phyloP scores from a whole-genome alignment of 2,113 vertebrate species.

The Hypanus sabinus region DNA sequence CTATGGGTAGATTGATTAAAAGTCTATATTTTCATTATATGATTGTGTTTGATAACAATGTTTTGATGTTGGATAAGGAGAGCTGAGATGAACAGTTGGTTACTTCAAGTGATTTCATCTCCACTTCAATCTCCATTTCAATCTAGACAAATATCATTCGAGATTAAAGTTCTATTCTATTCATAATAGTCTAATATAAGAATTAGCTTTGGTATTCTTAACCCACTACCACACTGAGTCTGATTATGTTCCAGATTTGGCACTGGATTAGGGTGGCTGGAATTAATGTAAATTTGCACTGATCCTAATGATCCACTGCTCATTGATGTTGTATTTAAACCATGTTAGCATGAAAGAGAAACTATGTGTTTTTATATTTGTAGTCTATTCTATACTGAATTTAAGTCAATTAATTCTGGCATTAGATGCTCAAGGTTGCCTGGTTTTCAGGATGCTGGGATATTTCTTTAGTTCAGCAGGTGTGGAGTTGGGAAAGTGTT shows the following conservation, averaged over 20 bases:
- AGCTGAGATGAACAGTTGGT: not conserved
- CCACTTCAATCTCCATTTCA: too few relatives aligned
- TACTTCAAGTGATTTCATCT: not conserved
- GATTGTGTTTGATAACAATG: not conserved
- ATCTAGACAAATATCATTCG: too few relatives aligned
- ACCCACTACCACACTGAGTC: not conserved
- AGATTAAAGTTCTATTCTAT: too few relatives aligned
- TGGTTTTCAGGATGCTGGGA: not conserved
- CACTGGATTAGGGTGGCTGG: not conserved
- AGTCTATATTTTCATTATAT: not conserved
- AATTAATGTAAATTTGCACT: not conserved
- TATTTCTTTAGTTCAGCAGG: not conserved
- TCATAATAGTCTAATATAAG: too few relatives aligned
- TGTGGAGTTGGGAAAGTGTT: not conserved
- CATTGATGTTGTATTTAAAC: not conserved
- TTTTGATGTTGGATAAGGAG: not conserved
- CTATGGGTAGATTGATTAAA: not conserved
- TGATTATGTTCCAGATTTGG: not conserved
- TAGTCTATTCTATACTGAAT: not conserved
- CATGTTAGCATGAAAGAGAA: not conserved
- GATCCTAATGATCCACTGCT: not conserved
- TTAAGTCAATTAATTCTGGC: not conserved
- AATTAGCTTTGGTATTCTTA: not conserved
- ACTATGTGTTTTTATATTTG: not conserved
- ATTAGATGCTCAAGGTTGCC: not conserved